phyloP scores from a whole-genome alignment of 2,113 vertebrate species.

The Nycticorax nycticorax region DNA sequence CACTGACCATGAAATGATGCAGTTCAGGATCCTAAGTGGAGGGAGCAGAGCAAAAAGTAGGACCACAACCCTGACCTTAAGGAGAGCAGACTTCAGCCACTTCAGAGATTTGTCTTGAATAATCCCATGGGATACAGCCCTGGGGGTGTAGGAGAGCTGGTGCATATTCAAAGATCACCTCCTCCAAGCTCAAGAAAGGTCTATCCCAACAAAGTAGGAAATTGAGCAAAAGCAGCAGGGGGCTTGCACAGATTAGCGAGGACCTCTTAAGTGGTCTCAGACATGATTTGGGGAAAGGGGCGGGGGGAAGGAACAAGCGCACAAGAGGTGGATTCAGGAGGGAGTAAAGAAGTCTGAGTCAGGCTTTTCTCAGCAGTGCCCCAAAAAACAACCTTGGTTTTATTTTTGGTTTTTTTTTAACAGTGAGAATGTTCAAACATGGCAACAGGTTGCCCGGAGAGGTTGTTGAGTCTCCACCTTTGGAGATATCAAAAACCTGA shows the following conservation, averaged over 20 bases:
- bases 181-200: background rate
- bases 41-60: background rate
- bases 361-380: background rate
- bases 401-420: too few species aligned
- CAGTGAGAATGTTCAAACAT: background rate
- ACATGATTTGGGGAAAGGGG: background rate
- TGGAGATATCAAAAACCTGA: background rate
- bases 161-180: background rate
- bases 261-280: background rate
- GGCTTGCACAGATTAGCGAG: background rate
- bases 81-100: background rate
- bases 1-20: background rate
- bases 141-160: background rate
- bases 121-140: background rate
- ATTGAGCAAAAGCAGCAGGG: background rate
- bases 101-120: background rate
- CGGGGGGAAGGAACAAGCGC: background rate
- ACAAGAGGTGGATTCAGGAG: background rate
- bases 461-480: background rate
- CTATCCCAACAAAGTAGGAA: background rate
- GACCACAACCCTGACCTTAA: background rate
- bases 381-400: too few species aligned
- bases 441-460: too few species aligned
- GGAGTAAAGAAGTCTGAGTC: background rate
- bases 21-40: background rate